Evolutionary conservation across 2,797 vertebrate species (phyloP).

Genomic region (Rhinogobio ventralis): DNA sequence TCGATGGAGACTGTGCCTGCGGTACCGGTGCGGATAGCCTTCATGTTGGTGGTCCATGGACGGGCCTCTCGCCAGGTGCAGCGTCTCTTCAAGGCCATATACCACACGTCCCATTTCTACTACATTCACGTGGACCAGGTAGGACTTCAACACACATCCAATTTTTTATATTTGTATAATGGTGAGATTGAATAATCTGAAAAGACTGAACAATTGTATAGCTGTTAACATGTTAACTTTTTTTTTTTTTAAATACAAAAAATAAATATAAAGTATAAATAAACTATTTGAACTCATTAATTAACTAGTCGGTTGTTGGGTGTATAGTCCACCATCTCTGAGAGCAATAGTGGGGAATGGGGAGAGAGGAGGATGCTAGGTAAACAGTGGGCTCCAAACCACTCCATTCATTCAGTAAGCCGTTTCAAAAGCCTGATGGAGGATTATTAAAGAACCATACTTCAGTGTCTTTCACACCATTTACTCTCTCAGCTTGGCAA

Average conservation of each 20-base stretch:
- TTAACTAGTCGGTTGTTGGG: not conserved
- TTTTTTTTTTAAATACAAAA: too few species aligned
- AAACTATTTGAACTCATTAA: not conserved
- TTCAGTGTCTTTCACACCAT: conserved; percentile 42
- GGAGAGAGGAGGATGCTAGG: conserved; percentile 22
- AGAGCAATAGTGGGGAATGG: not conserved
- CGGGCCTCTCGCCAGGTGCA: conserved; percentile 93
- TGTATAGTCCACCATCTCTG: not conserved
- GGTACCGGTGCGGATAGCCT: conserved; percentile 91
- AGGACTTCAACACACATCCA: not conserved
- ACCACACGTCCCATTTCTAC: conserved; percentile 95
- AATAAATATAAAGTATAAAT: not conserved
- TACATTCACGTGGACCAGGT: conserved; percentile 99
- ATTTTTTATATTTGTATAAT: not conserved
- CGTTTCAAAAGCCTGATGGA: conserved; percentile 56
- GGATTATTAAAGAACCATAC: conserved; percentile 58
- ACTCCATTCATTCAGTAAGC: conserved; percentile 41
- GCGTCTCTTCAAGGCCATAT: conserved; percentile 98
- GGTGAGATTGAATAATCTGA: not conserved
- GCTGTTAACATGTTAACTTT: not conserved
- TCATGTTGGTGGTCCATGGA: conserved; percentile 94
- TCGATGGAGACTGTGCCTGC: conserved; percentile 85
- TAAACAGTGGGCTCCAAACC: conserved; percentile 33
- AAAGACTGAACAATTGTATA: not conserved
- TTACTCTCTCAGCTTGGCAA: conserved; percentile 27